Evolutionary conservation across 2,797 vertebrate genomes (phyloP), one percentile per base, ranked within the genome.

Genomic region (Falco concolor): DNA sequence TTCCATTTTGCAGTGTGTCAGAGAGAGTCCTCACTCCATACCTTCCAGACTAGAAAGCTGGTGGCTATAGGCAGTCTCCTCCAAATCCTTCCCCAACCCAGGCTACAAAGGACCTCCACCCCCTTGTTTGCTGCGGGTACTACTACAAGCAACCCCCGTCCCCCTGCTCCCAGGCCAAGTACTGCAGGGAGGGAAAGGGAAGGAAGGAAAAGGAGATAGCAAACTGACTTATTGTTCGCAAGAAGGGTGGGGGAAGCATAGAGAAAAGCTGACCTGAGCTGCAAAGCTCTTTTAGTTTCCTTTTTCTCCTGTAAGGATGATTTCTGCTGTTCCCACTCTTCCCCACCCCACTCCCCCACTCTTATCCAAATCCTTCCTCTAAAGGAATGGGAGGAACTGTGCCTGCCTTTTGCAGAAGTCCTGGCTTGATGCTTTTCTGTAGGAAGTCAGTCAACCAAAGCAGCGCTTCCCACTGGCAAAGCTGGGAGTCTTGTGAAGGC

Each of bases 191-290:
- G 53, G 49, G 47, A 90, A 76, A 73, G 69, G 70, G 70, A 92
- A 95, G 83, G 77, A 92, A 91, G 86, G 74, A 93, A 90, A 94
- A 93, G 56, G 60, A 94, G 94, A 92, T 45, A 93, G 91, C 77
- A 89, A 94, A 77, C 25, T 20, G 53, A 74, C 49, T 87, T 77
- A 84, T 25, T 93, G 93, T 93, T 94, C 22, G 4, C 12, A 57
- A 91, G 83, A 94, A 87, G 64, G 44, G 72, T 83, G 83, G 42
- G 76, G 87, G 44, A 90, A 89, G 57, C 8, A 4, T 2, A 60
- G 59, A 82, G 65, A 90, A 95, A 93, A 85, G 60, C 52, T 94
- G 90, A 92, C 34, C 70, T 70, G 85, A 87, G 59, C 34, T 77
- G 56, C 52, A 80, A 36, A n/a, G 45, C 34, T 77, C 25, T 79